Evolutionary conservation across 2,888 invertebrate genomes (phyloP).

Genomic region (Allygus modestus): DNA sequence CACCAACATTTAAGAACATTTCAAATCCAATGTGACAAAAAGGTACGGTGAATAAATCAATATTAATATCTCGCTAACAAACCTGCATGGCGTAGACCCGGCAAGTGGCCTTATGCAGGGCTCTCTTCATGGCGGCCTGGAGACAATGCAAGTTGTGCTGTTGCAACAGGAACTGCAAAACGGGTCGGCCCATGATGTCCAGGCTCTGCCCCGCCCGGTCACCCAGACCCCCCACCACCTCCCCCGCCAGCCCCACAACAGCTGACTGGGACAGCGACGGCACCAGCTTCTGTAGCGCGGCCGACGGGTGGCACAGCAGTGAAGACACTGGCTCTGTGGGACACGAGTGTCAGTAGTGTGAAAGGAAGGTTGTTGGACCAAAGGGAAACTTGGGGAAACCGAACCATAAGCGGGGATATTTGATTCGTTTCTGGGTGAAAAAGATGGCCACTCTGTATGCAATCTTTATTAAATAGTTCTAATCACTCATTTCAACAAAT

Average conservation of each 20-base stretch:
- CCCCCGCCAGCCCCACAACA: constrained; percentile 73
- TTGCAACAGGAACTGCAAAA: constrained; percentile 91
- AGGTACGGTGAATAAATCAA: too few species aligned
- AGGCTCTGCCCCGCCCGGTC: constrained; percentile 73
- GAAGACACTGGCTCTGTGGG: constrained; percentile 85
- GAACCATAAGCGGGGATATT: too few species aligned
- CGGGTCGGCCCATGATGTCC: constrained; percentile 86
- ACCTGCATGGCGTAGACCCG: constrained; percentile 93
- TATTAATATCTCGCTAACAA: too few species aligned
- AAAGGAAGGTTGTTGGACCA: too few species aligned
- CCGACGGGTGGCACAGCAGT: constrained; percentile 92
- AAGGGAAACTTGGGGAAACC: too few species aligned
- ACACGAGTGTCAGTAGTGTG: too few species aligned
- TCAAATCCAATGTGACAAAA: too few species aligned
- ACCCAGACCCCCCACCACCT: constrained; percentile 62
- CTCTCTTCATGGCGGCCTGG: constrained; percentile 92
- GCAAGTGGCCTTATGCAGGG: constrained; percentile 82
- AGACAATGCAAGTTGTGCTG: constrained; percentile 91
- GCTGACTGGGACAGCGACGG: constrained; percentile 79
- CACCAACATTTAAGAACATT: too few species aligned
- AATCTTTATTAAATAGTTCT: too few species aligned
- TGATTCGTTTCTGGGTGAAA: too few species aligned
- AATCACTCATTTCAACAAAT: too few species aligned
- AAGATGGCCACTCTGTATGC: too few species aligned
- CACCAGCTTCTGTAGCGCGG: constrained; percentile 89